A percentile compares a stretch with the other conserved stretches of the same genome.
These are phyloP conservation scores for Aramus guarauna DNA, from an alignment of 2,113 vertebrate species.

Conservation along the genomic window DNA sequence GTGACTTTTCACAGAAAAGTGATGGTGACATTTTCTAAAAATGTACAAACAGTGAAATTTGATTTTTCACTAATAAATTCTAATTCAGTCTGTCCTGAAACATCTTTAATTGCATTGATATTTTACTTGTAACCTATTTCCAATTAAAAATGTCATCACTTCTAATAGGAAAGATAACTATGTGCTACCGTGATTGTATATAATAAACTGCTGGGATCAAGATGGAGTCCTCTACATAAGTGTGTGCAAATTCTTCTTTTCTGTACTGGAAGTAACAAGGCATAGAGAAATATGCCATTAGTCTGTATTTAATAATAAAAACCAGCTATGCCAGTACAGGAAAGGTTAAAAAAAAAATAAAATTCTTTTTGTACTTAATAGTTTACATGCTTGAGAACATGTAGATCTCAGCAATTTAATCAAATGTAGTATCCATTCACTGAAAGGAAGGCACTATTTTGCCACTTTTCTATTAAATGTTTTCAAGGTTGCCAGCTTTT, in stretches of 20 bases:
- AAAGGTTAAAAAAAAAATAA: neutral
- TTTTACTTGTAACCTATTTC: neutral
- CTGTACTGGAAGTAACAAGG: neutral
- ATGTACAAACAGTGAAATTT: neutral
- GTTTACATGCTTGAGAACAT: neutral
- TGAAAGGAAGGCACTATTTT: neutral
- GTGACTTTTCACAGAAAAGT: neutral
- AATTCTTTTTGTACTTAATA: neutral
- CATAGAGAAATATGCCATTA: neutral
- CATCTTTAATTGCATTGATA: neutral
- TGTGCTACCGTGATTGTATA: neutral
- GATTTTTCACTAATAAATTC: neutral
- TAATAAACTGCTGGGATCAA: neutral
- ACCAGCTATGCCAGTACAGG: neutral
- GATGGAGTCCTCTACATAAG: neutral
- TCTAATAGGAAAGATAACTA: neutral
- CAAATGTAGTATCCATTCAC: neutral
- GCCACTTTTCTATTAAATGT: neutral
- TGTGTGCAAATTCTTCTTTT: neutral
- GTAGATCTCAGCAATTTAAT: neutral
- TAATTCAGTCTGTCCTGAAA: neutral
- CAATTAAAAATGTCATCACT: neutral
- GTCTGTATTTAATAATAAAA: neutral
- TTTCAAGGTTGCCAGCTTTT: neutral
- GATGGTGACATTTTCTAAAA: neutral